Percentiles rank a stretch among this genome's conserved stretches.
Conservation (phyloP, 53 echinoderm and acorn worm species). For the Arbacia lixula region DNA sequence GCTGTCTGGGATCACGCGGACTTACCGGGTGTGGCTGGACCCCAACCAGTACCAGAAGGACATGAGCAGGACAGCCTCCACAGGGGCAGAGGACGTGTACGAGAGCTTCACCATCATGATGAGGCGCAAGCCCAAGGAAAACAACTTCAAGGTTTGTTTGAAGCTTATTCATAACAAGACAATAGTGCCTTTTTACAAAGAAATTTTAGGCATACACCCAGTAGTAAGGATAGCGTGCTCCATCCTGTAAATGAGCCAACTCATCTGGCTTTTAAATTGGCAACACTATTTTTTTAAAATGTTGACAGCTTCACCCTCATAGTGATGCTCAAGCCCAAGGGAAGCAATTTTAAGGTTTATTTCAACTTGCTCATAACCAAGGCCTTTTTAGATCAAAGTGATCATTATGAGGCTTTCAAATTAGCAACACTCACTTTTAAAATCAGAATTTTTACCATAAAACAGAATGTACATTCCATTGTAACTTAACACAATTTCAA, state of each 20-base stretch:
- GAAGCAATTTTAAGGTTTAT: constrained; percentile 94
- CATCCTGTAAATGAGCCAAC: too few species aligned
- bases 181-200: too few species aligned
- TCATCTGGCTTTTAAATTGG: too few species aligned
- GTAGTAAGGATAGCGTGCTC: too few species aligned
- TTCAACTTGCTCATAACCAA: background rate
- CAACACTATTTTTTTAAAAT: too few species aligned
- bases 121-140: constrained; percentile 97
- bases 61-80: constrained; percentile 83
- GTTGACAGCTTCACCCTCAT: constrained; percentile 96
- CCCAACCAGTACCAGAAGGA: constrained; percentile 98
- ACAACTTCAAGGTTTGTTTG: constrained; percentile 87
- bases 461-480: too few species aligned
- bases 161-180: background rate
- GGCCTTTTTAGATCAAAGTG: too few species aligned
- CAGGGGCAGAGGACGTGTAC: constrained; percentile 83
- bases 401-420: too few species aligned
- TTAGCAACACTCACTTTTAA: too few species aligned
- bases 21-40: constrained; percentile 96
- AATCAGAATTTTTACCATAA: too few species aligned
- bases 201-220: too few species aligned
- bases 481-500: too few species aligned
- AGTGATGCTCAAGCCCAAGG: constrained; percentile 96
- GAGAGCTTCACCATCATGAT: constrained; percentile 97
- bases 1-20: constrained; percentile 72